phyloP scores from a whole-genome alignment of 2,113 vertebrate genomes.

The Danionella cerebrum region DNA sequence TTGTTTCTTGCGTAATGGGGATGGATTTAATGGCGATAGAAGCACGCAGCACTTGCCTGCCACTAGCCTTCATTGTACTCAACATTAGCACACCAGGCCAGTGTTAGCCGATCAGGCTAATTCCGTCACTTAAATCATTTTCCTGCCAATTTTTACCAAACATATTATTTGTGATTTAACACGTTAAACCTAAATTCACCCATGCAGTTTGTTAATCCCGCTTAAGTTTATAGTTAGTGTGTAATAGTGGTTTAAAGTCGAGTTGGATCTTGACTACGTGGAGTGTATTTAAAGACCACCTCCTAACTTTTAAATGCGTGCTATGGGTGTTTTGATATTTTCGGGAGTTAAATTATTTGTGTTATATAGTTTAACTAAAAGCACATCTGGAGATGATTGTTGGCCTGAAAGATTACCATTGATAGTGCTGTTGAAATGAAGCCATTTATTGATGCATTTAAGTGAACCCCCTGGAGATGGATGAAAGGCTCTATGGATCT shows the following conservation, averaged over 20 bases:
- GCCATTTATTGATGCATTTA: conserved; percentile 52
- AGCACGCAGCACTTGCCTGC: conserved; percentile 1
- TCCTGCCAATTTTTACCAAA: not conserved
- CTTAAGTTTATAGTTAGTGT: not conserved
- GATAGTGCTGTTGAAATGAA: conserved; percentile 24
- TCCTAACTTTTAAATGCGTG: too few relatives aligned
- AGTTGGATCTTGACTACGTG: not conserved
- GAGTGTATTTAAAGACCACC: not conserved
- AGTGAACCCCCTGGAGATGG: conserved; percentile 62
- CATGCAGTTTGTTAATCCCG: not conserved
- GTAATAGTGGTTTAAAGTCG: not conserved
- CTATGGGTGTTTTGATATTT: not conserved
- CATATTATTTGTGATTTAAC: not conserved
- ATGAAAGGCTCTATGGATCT: conserved; percentile 67
- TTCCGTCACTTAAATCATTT: not conserved
- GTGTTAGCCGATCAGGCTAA: conserved; percentile 9
- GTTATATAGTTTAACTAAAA: too few relatives aligned
- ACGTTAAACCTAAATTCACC: not conserved
- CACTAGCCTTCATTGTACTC: conserved; percentile 17
- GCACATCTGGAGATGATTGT: conserved; percentile 25
- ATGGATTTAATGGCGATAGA: not conserved
- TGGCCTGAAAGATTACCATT: conserved; percentile 10
- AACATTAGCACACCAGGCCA: not conserved
- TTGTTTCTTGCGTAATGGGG: not conserved
- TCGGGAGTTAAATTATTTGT: not conserved